Evolutionary conservation across 2,888 invertebrate species (phyloP).

Genomic region (Rhopalosiphum nymphaeae): DNA sequence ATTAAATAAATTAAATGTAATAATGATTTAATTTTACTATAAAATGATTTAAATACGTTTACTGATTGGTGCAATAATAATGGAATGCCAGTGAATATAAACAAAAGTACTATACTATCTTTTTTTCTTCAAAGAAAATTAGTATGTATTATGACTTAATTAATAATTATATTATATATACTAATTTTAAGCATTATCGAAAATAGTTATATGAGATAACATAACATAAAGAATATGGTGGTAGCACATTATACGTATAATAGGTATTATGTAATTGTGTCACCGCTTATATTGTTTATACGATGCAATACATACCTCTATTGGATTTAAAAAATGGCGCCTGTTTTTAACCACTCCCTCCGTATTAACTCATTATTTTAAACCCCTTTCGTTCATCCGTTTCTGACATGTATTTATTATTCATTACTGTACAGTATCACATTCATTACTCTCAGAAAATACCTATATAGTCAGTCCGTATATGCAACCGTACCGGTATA

Average conservation of each 20-base stretch:
- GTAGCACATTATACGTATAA: not conserved
- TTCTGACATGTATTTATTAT: not conserved
- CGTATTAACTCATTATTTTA: not conserved
- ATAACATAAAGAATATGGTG: not conserved
- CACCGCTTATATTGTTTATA: not conserved
- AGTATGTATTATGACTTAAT: too few species aligned
- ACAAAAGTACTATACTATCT: too few species aligned
- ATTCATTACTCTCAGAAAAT: not conserved
- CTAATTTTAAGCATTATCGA: not conserved
- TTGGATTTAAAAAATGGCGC: conserved; percentile 43
- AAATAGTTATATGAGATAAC: not conserved
- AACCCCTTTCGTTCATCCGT: not conserved
- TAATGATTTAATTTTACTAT: too few species aligned
- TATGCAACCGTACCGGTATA: not conserved
- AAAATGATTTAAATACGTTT: too few species aligned
- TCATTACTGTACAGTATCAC: not conserved
- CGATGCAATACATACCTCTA: not conserved
- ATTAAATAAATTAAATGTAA: too few species aligned
- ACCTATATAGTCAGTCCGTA: not conserved
- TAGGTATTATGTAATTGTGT: not conserved
- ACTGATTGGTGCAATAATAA: too few species aligned
- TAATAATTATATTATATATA: too few species aligned
- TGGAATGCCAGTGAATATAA: too few species aligned
- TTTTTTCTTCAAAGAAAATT: too few species aligned
- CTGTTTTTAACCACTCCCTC: conserved; percentile 38